Evolutionary conservation across 2,888 invertebrate genomes (phyloP).

Genomic region (Poecilus cupreus): DNA sequence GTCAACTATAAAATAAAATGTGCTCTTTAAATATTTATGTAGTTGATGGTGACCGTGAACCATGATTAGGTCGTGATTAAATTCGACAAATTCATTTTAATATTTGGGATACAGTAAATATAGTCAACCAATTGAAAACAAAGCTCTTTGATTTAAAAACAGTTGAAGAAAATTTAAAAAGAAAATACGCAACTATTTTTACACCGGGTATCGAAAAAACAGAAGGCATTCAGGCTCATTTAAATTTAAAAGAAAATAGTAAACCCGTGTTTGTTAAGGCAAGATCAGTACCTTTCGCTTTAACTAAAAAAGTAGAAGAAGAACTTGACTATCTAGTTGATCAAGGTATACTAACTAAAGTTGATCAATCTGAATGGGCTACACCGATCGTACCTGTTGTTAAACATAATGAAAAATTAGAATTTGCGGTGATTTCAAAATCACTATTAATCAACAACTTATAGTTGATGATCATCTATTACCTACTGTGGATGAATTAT

Average conservation of each 20-base stretch:
- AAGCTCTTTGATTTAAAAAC: too few relatives aligned
- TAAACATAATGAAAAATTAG: not conserved
- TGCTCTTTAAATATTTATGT: too few relatives aligned
- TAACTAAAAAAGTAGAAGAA: slow-evolving; percentile 28
- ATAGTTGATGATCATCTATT: slow-evolving; percentile 49
- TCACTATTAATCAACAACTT: slow-evolving; percentile 34
- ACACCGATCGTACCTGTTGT: slow-evolving; percentile 40
- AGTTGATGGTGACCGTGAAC: too few relatives aligned
- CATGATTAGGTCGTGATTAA: too few relatives aligned
- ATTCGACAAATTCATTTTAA: too few relatives aligned
- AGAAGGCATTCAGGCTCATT: slow-evolving; percentile 58
- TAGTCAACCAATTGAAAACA: too few relatives aligned
- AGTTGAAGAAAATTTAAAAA: too few relatives aligned
- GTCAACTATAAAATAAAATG: too few relatives aligned
- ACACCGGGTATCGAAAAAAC: too few relatives aligned
- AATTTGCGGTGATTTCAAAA: slow-evolving; percentile 25
- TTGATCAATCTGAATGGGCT: slow-evolving; percentile 53
- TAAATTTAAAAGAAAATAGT: slow-evolving; percentile 54
- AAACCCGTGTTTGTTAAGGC: slow-evolving; percentile 58
- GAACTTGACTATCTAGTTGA: slow-evolving; percentile 45
- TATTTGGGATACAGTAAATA: too few relatives aligned
- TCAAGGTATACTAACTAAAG: slow-evolving; percentile 46
- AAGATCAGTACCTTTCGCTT: slow-evolving; percentile 46
- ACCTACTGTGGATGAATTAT: slow-evolving; percentile 45
- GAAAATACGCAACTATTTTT: too few relatives aligned